Evolutionary conservation across 2,113 vertebrate species (phyloP), one percentile per base, ranked within the genome.

Genomic region (Delphinus delphis): DNA sequence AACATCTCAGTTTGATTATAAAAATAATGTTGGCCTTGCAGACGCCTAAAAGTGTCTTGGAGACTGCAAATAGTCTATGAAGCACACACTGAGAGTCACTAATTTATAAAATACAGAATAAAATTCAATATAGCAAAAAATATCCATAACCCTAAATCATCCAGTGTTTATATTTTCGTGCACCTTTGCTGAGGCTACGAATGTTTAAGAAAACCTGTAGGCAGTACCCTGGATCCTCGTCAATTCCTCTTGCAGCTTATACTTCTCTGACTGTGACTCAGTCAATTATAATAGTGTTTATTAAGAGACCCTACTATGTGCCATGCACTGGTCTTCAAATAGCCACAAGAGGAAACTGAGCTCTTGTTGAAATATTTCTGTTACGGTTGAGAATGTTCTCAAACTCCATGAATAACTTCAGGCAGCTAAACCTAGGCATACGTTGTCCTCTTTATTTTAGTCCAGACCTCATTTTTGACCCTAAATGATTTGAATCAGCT

Each of bases 391-490:
- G 90, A 96, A 20, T n/a, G 5, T 71, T 5, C 25, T 93, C 74
- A 55, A 65, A 25, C 26, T 67, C 28, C 41, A 28, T 44, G 38
- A 94, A 36, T 82, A 21, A 87, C 1, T 74, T 20, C 25, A 77
- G 12, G 65, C 73, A 50, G n/a, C 47, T 62, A 77, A 94, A 74
- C 6, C 1, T 2, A 53, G 28, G 31, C n/a, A 73, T 25, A 60
- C 11, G 73, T 8, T 20, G 14, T 85, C 31, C 47, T 77, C 14
- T 60, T 81, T 85, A 76, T 96, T 93, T 96, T 97, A 55, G 62
- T 60, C 53, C 77, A 71, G 80, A 38, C 38, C 26, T 79, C 67
- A 93, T 55, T 31, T 28, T 58, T 76, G 2, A 44, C 11, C 44
- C 36, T 84, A 91, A 65, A 73, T 71, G 6, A 23, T 50, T 74